phyloP scores from a whole-genome alignment of 1,140 invertebrate species.

The Nymphalis io region DNA sequence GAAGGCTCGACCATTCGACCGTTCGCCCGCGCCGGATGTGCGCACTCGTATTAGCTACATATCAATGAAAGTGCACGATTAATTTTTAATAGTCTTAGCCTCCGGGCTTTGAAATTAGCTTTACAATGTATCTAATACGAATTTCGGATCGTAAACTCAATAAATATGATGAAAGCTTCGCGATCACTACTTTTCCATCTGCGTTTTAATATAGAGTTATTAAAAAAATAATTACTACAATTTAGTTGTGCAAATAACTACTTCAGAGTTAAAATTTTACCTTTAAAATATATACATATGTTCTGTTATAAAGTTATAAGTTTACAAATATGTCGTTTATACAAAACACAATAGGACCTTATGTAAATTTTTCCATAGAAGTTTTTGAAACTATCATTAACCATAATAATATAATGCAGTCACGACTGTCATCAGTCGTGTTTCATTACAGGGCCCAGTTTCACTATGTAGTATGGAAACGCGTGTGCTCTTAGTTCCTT shows the following conservation, averaged over 20 bases:
- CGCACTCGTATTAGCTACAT: constrained; percentile 52
- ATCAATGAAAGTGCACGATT: constrained; percentile 64
- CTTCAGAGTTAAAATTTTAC: too few species aligned
- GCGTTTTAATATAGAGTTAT: background rate
- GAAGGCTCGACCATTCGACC: constrained; percentile 31
- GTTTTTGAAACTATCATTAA: constrained; percentile 45
- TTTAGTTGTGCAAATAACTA: background rate
- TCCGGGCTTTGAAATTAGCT: constrained; percentile 41
- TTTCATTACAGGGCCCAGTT: constrained; percentile 36
- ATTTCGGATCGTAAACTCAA: constrained; percentile 18
- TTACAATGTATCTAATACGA: constrained; percentile 41
- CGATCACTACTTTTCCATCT: constrained; percentile 8
- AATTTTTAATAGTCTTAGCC: constrained; percentile 60
- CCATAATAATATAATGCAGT: constrained; percentile 48
- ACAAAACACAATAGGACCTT: constrained; percentile 12
- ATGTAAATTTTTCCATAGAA: constrained; percentile 20
- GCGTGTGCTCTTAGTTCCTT: constrained; percentile 61
- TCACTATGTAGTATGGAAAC: constrained; percentile 64
- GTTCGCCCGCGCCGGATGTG: constrained; percentile 49
- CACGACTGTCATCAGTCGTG: constrained; percentile 70
- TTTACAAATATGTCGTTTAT: background rate
- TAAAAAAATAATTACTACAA: background rate
- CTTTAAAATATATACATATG: background rate
- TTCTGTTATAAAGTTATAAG: background rate
- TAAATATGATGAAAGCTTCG: constrained; percentile 4